Percentiles rank a stretch among this genome's conserved stretches.
Conservation (phyloP, 2,888 invertebrate genomes). For the Drosophila infuscata region DNA sequence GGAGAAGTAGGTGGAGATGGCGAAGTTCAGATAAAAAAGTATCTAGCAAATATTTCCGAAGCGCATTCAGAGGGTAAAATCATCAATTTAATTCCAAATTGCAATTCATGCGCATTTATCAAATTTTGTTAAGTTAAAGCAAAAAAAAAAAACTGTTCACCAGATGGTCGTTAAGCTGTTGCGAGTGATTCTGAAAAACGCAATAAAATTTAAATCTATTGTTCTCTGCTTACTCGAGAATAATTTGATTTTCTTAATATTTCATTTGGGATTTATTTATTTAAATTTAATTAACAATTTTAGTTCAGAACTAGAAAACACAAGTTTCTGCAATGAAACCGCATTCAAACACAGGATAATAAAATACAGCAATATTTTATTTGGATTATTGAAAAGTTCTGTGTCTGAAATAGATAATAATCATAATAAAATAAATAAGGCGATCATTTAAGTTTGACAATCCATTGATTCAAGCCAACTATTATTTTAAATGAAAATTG, state of each 20-base stretch:
- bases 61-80: constrained; percentile 32
- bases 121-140: constrained; percentile 52
- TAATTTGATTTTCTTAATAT: not conserved
- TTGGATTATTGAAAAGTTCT: not conserved
- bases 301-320: no score
- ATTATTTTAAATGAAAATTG: not conserved
- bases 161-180: constrained; percentile 8
- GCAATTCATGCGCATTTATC: constrained; percentile 75
- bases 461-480: not conserved
- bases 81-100: constrained; percentile 78
- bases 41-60: constrained; percentile 39
- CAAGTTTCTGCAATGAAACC: not conserved
- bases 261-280: not conserved
- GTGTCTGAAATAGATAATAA: not conserved
- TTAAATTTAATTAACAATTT: not conserved
- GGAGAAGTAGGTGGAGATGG: not conserved
- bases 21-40: constrained; percentile 9
- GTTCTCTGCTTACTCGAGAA: not conserved
- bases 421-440: not conserved
- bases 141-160: constrained; percentile 26
- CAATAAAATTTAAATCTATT: constrained; percentile 2
- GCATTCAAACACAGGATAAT: not conserved
- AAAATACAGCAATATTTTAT: not conserved
- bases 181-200: constrained; percentile 7
- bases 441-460: not conserved